Base-by-base conservation (phyloP, 1,140 invertebrate species). In the Plodia interpunctella region DNA sequence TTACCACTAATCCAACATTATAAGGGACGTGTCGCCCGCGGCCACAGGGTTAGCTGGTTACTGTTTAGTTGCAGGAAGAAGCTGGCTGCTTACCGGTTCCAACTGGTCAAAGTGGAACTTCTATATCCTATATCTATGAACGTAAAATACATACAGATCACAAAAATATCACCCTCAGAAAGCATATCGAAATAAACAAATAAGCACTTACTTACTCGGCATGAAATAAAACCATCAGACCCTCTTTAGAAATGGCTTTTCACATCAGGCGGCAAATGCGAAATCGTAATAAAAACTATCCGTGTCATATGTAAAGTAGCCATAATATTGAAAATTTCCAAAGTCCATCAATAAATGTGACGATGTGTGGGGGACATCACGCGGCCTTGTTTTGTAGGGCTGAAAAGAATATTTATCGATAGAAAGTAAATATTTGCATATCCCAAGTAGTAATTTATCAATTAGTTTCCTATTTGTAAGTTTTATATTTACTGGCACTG, bases 241-340 rank as follows among this genome's bases (percentile, higher is more conserved):
- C 55, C 25, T 51, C 38, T 57, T 50, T 56, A 20, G 25, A 69
- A 70, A 70, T 72, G 59, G 62, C 60, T 70, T 76, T 62, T 73
- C 85, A 62, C 84, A 79, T 84, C 86, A 78, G 83, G 83, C 74
- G 83, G 86, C 86, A 88, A 88, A 88, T 88, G 86, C 76, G 78
- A 87, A 87, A 87, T 87, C 76, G 86, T 88, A 88, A 88, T 88
- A 88, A 88, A 44, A 88, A 87, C 73, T 84, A 80, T 81, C 78
- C 75, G 71, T 78, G 78, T 77, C 72, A 82, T 76, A 88, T 87
- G 86, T 87, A 88, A 87, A 88, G 79, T 85, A 87, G 80, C 83
- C 79, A 87, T 89, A 87, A 89, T 85, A 85, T 85, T 87, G 87
- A 85, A 89, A 87, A 87, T 76, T 89, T 87, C 83, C 76, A 87